These are phyloP conservation scores for Erythrocercus mccallii DNA, from an alignment of 2,113 vertebrate species.

Conservation along the genomic window DNA sequence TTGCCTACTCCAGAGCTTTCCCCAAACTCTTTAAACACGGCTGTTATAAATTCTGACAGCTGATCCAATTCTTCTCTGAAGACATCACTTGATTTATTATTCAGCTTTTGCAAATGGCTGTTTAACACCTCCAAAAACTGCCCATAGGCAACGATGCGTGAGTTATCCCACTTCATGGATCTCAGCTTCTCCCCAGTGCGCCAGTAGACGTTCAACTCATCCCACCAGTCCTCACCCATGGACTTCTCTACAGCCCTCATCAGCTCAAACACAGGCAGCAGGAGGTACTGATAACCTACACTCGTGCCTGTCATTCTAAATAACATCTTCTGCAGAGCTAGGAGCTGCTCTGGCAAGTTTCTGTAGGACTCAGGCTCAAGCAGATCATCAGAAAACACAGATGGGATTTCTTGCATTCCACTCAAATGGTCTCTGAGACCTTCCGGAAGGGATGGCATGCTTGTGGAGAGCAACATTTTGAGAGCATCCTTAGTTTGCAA, in stretches of 20 bases:
- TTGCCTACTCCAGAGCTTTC: not conserved
- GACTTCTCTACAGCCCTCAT: conserved; percentile 13
- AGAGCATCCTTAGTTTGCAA: not conserved
- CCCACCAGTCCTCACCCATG: conserved; percentile 21
- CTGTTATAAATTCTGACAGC: conserved; percentile 17
- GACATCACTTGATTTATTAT: not conserved
- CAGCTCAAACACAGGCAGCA: conserved; percentile 40
- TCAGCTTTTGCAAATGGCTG: conserved; percentile 4
- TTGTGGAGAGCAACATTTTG: not conserved
- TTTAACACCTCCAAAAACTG: conserved; percentile 35
- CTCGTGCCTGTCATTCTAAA: not conserved
- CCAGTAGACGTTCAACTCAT: not conserved
- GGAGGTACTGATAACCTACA: conserved; percentile 1
- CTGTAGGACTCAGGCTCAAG: not conserved
- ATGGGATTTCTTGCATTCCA: not conserved
- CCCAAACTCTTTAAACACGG: conserved; percentile 1
- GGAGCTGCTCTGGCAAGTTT: conserved; percentile 19
- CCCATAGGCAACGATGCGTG: not conserved
- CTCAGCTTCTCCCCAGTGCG: conserved; percentile 6
- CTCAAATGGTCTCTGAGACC: not conserved
- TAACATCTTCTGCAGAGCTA: not conserved
- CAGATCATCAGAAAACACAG: not conserved
- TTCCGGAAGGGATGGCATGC: not conserved
- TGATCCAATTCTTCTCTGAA: not conserved
- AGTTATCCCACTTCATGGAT: not conserved